Evolutionary conservation across 2,888 invertebrate genomes (phyloP), one percentile per base, ranked within the genome.

Genomic region (Stegophylla sp.): DNA sequence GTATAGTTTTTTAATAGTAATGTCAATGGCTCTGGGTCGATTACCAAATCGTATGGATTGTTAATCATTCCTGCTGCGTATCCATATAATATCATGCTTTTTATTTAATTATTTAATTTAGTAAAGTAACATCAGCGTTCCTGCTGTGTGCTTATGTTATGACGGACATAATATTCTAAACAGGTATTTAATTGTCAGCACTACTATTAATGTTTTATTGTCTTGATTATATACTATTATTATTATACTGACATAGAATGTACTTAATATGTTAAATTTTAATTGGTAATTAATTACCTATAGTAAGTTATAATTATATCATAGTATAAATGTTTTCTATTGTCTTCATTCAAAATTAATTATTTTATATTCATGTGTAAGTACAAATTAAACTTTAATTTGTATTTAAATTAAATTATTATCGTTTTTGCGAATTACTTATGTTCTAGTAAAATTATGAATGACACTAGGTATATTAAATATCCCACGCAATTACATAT

Each of bases 71-170:
- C 13, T 20, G 13, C 26, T 28, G 13, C 2, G 12, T 63, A 61
- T 45, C 20, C 48, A 34, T 0, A n/a, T 61, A 10, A 48, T 63
- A n/a, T 61, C 10, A 48, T 63, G 34, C 63, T 63, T 61, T 74
- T 51, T n/a, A 15, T 63, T 20, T 23, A 17, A 1, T 51, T n/a
- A 15, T 63, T 20, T 23, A 17, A 1, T 61, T 13, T 28, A 20
- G 28, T 74, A 74, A 45, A 15, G 23, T 41, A 20, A 34, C 17
- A 23, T 64, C 3, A 13, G 23, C 20, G 0, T 45, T 59, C n/a
- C n/a, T 12, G n/a, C 23, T 63, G 48, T 63, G 48, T 34, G 51
- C 13, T 63, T 20, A 48, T 75, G 75, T 75, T 75, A 75, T 64
- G 75, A 41, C 75, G 64, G 75, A 75, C 63, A 64, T 64, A 10